Evolutionary conservation across 2,888 invertebrate genomes (phyloP).

Genomic region (Hyposoter didymator): DNA sequence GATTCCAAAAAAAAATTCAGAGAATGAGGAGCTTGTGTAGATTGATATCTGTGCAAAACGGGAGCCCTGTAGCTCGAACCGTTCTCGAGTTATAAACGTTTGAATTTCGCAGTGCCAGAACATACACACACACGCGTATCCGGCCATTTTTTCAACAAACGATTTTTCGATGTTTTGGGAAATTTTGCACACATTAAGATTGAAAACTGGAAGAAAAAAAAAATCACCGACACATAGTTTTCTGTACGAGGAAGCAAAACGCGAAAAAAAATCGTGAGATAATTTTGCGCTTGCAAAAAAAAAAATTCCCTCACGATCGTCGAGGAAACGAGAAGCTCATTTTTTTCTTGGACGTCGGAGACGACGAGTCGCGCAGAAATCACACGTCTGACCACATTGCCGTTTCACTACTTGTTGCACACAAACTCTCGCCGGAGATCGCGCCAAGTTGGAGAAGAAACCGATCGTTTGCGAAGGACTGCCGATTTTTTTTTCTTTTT

Average conservation of each 20-base stretch:
- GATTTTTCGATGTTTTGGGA: no score
- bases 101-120: no score
- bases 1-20: no score
- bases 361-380: background rate
- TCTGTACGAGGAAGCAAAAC: no score
- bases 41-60: no score
- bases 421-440: slow-evolving; percentile 1
- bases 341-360: slow-evolving; percentile 22
- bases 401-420: slow-evolving; percentile 54
- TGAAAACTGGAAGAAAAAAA: background rate
- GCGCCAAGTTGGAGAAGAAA: background rate
- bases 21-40: no score
- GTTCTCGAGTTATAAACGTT: no score
- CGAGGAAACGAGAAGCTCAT: background rate
- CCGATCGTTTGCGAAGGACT: background rate
- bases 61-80: no score
- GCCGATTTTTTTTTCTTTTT: background rate
- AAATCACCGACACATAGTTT: background rate
- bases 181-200: no score
- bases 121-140: no score
- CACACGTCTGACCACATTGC: slow-evolving; percentile 59
- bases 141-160: no score
- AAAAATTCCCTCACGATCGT: background rate
- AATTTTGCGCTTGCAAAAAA: background rate
- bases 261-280: background rate